These are phyloP conservation scores for Simalia tracyae DNA, from an alignment of 2,797 vertebrate genomes.

Conservation along the genomic window DNA sequence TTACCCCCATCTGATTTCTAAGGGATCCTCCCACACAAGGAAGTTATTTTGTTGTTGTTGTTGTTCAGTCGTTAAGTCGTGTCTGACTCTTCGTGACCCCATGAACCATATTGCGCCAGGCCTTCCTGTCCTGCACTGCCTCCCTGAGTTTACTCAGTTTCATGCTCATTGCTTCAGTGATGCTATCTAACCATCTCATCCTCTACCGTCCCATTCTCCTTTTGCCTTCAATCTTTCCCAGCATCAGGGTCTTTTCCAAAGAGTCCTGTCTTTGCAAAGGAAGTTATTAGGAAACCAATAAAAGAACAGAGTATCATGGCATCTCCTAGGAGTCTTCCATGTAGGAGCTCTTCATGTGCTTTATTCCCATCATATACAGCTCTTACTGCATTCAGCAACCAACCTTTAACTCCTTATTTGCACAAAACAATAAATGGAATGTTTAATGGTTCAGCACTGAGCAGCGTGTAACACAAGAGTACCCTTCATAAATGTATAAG, in stretches of 20 bases:
- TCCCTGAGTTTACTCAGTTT: too few species aligned
- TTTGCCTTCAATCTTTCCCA: too few species aligned
- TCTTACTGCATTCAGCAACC: background rate
- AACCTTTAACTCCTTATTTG: background rate
- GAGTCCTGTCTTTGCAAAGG: background rate
- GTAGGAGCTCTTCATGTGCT: background rate
- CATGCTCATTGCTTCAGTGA: too few species aligned
- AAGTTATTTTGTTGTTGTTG: background rate
- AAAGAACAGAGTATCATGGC: background rate
- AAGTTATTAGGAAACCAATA: background rate
- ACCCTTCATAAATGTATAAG: background rate
- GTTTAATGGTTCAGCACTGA: background rate
- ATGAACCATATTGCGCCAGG: too few species aligned
- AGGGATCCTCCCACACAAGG: background rate
- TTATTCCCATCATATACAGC: background rate
- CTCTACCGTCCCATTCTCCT: too few species aligned
- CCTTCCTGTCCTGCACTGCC: too few species aligned
- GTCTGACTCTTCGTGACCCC: too few species aligned
- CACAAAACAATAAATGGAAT: background rate
- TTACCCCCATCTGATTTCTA: constrained; percentile 33
- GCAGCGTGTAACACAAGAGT: background rate
- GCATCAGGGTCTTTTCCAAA: too few species aligned
- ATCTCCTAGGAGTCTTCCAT: background rate
- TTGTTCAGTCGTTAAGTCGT: background rate
- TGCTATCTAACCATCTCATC: too few species aligned